phyloP scores from a whole-genome alignment of 2,888 invertebrate genomes.

The Andrena marginata region DNA sequence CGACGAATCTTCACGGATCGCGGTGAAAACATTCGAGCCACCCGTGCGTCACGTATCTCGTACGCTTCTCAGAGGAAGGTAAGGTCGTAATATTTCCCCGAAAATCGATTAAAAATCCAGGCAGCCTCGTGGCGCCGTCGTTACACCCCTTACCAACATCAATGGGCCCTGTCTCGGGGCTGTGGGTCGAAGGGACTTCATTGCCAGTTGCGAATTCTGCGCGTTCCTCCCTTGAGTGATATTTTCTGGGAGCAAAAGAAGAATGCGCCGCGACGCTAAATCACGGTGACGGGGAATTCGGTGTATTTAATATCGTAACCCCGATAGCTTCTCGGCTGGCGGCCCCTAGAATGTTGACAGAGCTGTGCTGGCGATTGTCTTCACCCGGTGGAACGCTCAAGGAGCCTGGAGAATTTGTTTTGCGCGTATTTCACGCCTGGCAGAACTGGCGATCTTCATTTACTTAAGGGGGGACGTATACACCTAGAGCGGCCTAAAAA shows the following conservation, averaged over 20 bases:
- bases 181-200: constrained; percentile 13
- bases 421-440: too few relatives aligned
- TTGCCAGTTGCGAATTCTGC: constrained; percentile 39
- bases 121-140: neutral
- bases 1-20: neutral
- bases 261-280: constrained; percentile 29
- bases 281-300: constrained; percentile 33
- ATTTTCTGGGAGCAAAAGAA: constrained; percentile 23
- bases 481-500: too few relatives aligned
- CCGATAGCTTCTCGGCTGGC: neutral
- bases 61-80: neutral
- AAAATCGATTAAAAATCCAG: neutral
- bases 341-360: neutral
- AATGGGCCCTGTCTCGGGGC: neutral
- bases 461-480: too few relatives aligned
- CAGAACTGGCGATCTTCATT: too few relatives aligned
- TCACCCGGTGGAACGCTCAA: too few relatives aligned
- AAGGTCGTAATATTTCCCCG: neutral
- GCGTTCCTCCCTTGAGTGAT: constrained; percentile 32
- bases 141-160: neutral
- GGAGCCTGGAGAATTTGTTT: too few relatives aligned
- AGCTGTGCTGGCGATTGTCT: too few relatives aligned
- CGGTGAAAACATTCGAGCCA: neutral
- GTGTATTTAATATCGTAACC: constrained; percentile 42
- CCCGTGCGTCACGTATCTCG: neutral